Evolutionary conservation across 2,797 vertebrate genomes (phyloP).

Genomic region (Sebastes hopkinsi): DNA sequence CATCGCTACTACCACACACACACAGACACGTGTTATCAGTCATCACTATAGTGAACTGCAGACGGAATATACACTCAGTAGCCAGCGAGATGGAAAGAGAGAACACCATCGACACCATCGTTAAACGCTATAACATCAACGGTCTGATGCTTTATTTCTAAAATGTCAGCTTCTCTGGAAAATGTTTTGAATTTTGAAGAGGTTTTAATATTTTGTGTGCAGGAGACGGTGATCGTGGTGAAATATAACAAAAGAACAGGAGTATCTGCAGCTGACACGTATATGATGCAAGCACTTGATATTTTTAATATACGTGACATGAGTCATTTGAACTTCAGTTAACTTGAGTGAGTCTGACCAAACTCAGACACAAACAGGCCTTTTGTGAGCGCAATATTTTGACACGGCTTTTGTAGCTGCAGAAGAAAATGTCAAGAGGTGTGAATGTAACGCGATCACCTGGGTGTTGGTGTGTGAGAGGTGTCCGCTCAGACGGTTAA

Average conservation of each 20-base stretch:
- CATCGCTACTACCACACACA: conserved; percentile 41
- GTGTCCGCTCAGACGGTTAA: conserved; percentile 58
- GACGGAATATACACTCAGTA: background rate
- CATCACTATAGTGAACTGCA: conserved; percentile 19
- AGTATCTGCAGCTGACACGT: background rate
- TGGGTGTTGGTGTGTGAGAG: conserved; percentile 27
- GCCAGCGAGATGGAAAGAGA: background rate
- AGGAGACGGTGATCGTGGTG: background rate
- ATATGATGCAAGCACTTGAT: background rate
- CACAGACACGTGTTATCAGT: conserved; percentile 44
- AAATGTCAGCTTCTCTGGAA: background rate
- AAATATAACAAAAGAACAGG: background rate
- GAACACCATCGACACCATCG: background rate
- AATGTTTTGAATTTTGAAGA: background rate
- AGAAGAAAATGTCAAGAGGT: conserved; percentile 1
- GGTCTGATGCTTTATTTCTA: background rate
- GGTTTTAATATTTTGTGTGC: background rate
- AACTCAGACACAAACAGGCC: background rate
- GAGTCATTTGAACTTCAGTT: background rate
- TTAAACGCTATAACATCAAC: background rate
- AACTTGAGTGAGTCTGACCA: background rate
- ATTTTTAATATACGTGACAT: background rate
- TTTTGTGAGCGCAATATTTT: background rate
- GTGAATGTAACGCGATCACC: conserved; percentile 54
- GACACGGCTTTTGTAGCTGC: background rate